phyloP scores from a whole-genome alignment of 2,888 invertebrate species.

The Caenorhabditis virilis region DNA sequence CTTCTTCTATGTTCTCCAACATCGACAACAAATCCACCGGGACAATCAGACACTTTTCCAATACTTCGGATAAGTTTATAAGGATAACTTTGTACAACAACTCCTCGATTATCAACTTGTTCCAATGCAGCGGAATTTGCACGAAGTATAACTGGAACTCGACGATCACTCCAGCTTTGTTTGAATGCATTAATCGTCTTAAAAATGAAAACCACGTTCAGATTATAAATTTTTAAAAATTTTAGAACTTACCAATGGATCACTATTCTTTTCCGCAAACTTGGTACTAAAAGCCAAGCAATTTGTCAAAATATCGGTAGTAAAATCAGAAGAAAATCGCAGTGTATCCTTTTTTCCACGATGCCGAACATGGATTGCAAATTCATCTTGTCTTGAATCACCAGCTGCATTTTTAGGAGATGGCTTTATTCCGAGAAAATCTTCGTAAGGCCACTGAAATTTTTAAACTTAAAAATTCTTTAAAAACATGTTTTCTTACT shows the following conservation, averaged over 20 bases:
- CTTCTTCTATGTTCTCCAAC: conserved; percentile 88
- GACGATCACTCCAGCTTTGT: conserved; percentile 93
- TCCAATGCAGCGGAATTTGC: conserved; percentile 89
- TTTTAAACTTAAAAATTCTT: not conserved
- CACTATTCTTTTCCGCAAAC: conserved; percentile 47
- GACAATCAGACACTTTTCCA: conserved; percentile 76
- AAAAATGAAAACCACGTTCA: too few relatives aligned
- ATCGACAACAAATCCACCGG: conserved; percentile 89
- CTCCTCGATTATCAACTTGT: conserved; percentile 72
- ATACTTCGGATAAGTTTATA: conserved; percentile 51
- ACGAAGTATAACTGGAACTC: conserved; percentile 85
- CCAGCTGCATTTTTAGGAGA: conserved; percentile 69
- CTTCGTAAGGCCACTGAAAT: conserved; percentile 73
- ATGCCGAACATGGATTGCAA: conserved; percentile 32
- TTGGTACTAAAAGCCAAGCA: conserved; percentile 74
- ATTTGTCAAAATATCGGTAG: conserved; percentile 88
- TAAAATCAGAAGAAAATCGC: conserved; percentile 93
- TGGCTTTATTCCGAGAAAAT: conserved; percentile 70
- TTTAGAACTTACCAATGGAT: conserved; percentile 32
- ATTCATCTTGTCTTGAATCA: conserved; percentile 38
- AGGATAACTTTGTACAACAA: conserved; percentile 46
- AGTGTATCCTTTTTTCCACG: conserved; percentile 78
- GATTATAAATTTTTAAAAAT: not conserved
- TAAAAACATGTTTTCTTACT: conserved; percentile 71
- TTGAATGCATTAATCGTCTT: conserved; percentile 77